These are phyloP conservation scores for Kuschelorhynchus macadamiae DNA, from an alignment of 2,888 invertebrate genomes.

Conservation along the genomic window DNA sequence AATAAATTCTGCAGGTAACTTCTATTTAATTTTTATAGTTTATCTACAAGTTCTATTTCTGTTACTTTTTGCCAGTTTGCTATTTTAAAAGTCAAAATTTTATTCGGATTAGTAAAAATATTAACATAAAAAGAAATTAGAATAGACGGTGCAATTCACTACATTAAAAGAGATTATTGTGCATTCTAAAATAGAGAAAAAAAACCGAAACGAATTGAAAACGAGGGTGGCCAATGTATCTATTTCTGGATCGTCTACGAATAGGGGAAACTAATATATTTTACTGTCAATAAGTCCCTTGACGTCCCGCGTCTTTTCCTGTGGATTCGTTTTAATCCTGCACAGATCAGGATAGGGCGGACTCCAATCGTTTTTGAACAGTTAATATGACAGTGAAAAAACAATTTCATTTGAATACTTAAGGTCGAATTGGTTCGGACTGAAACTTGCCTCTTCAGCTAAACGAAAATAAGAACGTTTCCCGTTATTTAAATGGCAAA, in stretches of 20 bases:
- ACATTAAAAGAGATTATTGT: too few species aligned
- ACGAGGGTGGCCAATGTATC: constrained; percentile 6
- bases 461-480: not conserved
- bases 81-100: too few species aligned
- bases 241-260: not conserved
- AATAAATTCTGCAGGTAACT: too few species aligned
- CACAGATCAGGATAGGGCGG: constrained; percentile 28
- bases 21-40: too few species aligned
- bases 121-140: too few species aligned
- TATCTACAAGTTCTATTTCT: too few species aligned
- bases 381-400: constrained; percentile 30
- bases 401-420: constrained; percentile 32
- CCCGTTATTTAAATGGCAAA: too few species aligned
- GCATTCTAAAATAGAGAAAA: not conserved
- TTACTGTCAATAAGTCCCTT: constrained; percentile 60
- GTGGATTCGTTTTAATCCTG: constrained; percentile 28
- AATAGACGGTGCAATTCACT: too few species aligned
- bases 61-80: too few species aligned
- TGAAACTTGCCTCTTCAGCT: not conserved
- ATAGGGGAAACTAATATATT: constrained; percentile 55
- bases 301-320: constrained; percentile 16
- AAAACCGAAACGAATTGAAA: not conserved
- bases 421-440: constrained; percentile 59
- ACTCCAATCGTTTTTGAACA: constrained; percentile 24
- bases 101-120: too few species aligned